phyloP scores from a whole-genome alignment of 2,888 invertebrate genomes.

The Ophion ventricosus region DNA sequence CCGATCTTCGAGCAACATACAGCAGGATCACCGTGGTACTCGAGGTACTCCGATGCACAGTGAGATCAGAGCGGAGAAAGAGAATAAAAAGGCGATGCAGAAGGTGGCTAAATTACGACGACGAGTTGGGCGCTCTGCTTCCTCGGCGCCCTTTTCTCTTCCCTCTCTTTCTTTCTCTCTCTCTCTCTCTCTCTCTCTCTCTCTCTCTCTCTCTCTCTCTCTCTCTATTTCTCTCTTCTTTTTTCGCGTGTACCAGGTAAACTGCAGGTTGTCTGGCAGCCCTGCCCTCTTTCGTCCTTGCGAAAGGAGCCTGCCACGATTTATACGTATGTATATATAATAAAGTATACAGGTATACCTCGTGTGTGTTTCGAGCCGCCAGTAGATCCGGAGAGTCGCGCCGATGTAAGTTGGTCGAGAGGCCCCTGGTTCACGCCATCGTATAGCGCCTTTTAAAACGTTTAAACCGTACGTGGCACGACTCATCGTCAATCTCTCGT shows the following conservation, averaged over 20 bases:
- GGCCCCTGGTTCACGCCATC: constrained; percentile 28
- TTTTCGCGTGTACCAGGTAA: constrained; percentile 46
- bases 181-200: constrained; percentile 51
- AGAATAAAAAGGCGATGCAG: constrained; percentile 53
- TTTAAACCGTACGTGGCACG: constrained; percentile 50
- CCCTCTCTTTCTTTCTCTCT: constrained; percentile 18
- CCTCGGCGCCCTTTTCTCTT: constrained; percentile 68
- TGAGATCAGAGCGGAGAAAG: constrained; percentile 41
- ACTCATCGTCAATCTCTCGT: constrained; percentile 45
- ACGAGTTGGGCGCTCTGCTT: constrained; percentile 69
- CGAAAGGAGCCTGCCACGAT: constrained; percentile 55
- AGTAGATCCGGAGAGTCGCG: constrained; percentile 36
- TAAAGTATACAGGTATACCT: constrained; percentile 32
- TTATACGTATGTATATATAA: constrained; percentile 32
- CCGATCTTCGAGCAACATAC: constrained; percentile 34
- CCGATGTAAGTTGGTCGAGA: constrained; percentile 42
- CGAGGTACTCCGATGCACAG: constrained; percentile 23
- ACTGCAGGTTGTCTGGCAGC: constrained; percentile 64
- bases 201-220: constrained; percentile 45
- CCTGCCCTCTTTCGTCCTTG: constrained; percentile 69
- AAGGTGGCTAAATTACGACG: constrained; percentile 75
- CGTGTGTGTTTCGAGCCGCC: constrained; percentile 15
- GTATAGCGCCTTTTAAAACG: constrained; percentile 43
- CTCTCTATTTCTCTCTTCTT: constrained; percentile 9
- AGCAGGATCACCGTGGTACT: constrained; percentile 26